phyloP scores from a whole-genome alignment of 2,888 invertebrate genomes.

The Latheticus oryzae region DNA sequence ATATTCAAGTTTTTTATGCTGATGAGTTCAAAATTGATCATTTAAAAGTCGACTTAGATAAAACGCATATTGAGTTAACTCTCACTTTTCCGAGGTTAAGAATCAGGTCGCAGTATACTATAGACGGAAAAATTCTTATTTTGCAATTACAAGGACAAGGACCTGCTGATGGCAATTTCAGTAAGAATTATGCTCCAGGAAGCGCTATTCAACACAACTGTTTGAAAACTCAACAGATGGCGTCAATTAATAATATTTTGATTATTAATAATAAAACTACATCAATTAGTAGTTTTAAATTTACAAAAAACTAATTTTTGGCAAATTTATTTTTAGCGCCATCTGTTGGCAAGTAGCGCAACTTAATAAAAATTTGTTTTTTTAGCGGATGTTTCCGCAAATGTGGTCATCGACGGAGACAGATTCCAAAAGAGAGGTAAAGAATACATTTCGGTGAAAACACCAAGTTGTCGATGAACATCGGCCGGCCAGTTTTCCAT shows the following conservation, averaged over 20 bases:
- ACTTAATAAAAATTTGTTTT: too few species aligned
- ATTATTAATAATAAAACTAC: too few species aligned
- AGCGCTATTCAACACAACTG: too few species aligned
- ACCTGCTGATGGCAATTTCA: slow-evolving; percentile 73
- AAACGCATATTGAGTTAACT: slow-evolving; percentile 68
- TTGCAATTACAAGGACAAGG: slow-evolving; percentile 77
- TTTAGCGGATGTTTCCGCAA: slow-evolving; percentile 5
- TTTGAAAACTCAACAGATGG: too few species aligned
- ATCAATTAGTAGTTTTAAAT: too few species aligned
- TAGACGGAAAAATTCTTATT: slow-evolving; percentile 76
- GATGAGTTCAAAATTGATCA: slow-evolving; percentile 70
- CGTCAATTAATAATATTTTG: too few species aligned
- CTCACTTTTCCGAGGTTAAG: slow-evolving; percentile 72
- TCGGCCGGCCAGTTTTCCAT: slow-evolving; percentile 71
- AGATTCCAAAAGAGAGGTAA: slow-evolving; percentile 65
- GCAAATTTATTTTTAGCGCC: too few species aligned
- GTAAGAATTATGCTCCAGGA: slow-evolving; percentile 71
- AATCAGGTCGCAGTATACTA: slow-evolving; percentile 72
- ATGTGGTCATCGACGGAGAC: slow-evolving; percentile 66
- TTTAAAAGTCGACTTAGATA: slow-evolving; percentile 67
- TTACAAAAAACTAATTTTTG: too few species aligned
- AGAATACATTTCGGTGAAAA: slow-evolving; percentile 71
- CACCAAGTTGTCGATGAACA: slow-evolving; percentile 73
- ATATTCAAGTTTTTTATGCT: slow-evolving; percentile 65
- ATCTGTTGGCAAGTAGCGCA: too few species aligned